Conservation (phyloP, 2,797 vertebrate species). For the Pseudomugil tenellus region DNA sequence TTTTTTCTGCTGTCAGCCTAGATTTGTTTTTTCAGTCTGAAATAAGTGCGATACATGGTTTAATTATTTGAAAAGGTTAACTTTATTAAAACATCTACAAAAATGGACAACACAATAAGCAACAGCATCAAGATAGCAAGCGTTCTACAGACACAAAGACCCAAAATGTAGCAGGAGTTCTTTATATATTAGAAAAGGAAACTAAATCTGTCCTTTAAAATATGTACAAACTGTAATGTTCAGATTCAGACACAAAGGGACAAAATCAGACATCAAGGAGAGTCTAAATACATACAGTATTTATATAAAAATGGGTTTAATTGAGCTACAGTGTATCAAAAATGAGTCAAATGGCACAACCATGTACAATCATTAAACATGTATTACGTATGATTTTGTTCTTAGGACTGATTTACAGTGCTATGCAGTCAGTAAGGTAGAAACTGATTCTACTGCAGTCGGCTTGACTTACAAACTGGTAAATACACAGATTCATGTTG, state of each 20-base stretch:
- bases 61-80: conserved; percentile 79
- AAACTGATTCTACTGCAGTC: conserved; percentile 41
- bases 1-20: not conserved
- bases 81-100: conserved; percentile 88
- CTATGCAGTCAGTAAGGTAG: conserved; percentile 59
- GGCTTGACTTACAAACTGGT: conserved; percentile 43
- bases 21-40: not conserved
- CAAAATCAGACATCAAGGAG: conserved; percentile 65
- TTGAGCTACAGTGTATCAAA: conserved; percentile 84
- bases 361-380: conserved; percentile 62
- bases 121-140: conserved; percentile 78
- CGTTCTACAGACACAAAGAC: conserved; percentile 78
- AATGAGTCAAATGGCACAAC: conserved; percentile 68
- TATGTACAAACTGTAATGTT: conserved; percentile 88
- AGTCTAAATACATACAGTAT: conserved; percentile 66
- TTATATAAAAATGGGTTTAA: conserved; percentile 75
- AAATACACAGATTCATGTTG: conserved; percentile 28
- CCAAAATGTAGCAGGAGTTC: conserved; percentile 70
- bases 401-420: conserved; percentile 55
- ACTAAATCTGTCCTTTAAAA: conserved; percentile 85
- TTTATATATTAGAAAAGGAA: conserved; percentile 92
- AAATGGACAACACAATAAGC: conserved; percentile 81
- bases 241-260: conserved; percentile 74
- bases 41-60: conserved; percentile 16
- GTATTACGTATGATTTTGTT: conserved; percentile 39